Conservation (phyloP, 1,140 invertebrate species). For the Bombus confusus region DNA sequence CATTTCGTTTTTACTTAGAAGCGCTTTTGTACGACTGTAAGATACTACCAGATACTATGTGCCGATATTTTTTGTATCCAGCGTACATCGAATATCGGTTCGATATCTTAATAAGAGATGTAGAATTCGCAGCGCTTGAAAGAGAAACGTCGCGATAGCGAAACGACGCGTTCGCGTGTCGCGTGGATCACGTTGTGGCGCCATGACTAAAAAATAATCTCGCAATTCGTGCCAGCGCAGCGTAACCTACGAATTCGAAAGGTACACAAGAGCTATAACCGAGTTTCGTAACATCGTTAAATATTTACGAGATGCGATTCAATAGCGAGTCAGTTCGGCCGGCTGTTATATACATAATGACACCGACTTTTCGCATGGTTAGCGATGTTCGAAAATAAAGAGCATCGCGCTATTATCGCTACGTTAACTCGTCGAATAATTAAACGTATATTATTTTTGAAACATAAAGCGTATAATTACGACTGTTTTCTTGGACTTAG, state of each 20-base stretch:
- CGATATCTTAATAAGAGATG: too few species aligned
- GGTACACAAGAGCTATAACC: neutral
- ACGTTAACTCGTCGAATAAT: neutral
- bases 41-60: too few species aligned
- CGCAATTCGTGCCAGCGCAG: constrained; percentile 38
- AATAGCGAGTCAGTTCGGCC: neutral
- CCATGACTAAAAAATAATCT: constrained; percentile 60
- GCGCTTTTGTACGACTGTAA: too few species aligned
- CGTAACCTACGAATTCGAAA: constrained; percentile 5
- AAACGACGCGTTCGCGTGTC: constrained; percentile 1
- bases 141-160: neutral
- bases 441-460: neutral
- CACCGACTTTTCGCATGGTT: neutral
- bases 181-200: constrained; percentile 37
- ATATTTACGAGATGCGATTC: neutral
- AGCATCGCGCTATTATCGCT: neutral
- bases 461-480: neutral
- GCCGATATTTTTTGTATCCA: too few species aligned
- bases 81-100: too few species aligned
- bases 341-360: neutral
- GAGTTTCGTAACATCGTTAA: neutral
- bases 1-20: too few species aligned
- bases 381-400: neutral
- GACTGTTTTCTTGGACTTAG: too few species aligned
- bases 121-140: neutral